Evolutionary conservation across 2,113 vertebrate species (phyloP), one percentile per base, ranked within the genome.

Genomic region (Sialia sialis): DNA sequence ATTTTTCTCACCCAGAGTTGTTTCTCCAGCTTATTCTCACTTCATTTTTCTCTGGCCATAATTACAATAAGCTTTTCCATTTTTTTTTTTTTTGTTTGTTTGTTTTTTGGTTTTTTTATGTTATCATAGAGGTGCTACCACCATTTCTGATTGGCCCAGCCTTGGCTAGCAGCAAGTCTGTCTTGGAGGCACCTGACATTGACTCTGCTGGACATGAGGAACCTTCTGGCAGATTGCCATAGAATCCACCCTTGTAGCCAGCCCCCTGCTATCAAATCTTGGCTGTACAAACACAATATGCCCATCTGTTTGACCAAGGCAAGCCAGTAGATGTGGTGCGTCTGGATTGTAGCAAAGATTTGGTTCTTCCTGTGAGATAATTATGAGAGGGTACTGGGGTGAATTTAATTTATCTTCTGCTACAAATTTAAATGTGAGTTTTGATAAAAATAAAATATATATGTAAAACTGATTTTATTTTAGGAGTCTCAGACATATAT

Each of bases 401-500:
- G 41, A 39, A 41, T 41, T 26, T 51, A 51, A 49, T 76, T 26
- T n/a, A 39, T 26, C 16, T 77, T 63, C 10, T 77, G 13, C 22
- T 77, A 10, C 11, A n/a, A 51, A 77, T 10, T 21, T 62, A 62
- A 79, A 95, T 26, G 16, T 84, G 54, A 93, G 5, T 23, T 72
- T 78, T 8, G 46, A 18, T 90, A 36, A 89, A 89, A 46, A 15
- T 58, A 81, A 88, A 62, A 48, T 25, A 36, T 13, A 79, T 44
- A 73, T 66, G 21, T 39, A 16, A 27, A 80, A 83, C 41, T 86
- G 41, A 70, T 94, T 92, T 93, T 84, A 83, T 88, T 96, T 94
- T 93, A 34, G 89, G 39, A 56, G 26, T 44, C 64, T 87, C 46
- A 94, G 55, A 52, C 16, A 94, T 76, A 84, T 79, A 66, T 67